A percentile compares a stretch with the other conserved stretches of the same genome.
These are phyloP conservation scores for Agrilus cyanescens DNA, from an alignment of 2,888 invertebrate genomes.

Conservation along the genomic window DNA sequence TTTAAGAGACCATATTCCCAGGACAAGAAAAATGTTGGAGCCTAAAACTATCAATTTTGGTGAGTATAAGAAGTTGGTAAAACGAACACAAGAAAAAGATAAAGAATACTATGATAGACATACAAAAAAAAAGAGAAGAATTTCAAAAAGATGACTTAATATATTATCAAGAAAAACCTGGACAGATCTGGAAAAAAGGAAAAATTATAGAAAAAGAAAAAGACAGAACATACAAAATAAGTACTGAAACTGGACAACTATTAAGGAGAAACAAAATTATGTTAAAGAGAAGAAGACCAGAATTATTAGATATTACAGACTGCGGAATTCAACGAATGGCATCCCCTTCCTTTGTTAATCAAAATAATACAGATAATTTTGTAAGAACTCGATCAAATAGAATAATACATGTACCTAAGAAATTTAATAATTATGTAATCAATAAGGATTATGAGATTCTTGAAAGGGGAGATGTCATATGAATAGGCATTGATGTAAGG, in stretches of 20 bases:
- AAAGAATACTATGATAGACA: not conserved
- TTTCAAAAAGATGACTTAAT: not conserved
- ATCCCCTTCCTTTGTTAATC: too few relatives aligned
- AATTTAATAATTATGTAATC: too few relatives aligned
- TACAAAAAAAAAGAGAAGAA: not conserved
- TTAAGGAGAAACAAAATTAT: not conserved
- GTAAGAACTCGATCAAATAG: too few relatives aligned
- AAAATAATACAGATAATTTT: too few relatives aligned
- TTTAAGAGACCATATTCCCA: not conserved
- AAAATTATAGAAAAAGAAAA: not conserved
- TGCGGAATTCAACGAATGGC: too few relatives aligned
- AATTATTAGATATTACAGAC: too few relatives aligned
- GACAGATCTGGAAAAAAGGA: not conserved
- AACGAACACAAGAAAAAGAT: not conserved
- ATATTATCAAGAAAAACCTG: conserved; percentile 1
- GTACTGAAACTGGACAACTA: not conserved
- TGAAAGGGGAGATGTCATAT: too few relatives aligned
- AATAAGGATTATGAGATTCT: too few relatives aligned
- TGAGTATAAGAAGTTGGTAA: not conserved
- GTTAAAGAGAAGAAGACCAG: too few relatives aligned
- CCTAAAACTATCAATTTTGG: not conserved
- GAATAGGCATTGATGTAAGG: too few relatives aligned
- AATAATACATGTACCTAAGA: too few relatives aligned
- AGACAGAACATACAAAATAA: conserved; percentile 1
- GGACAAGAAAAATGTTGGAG: not conserved